Percentiles rank a stretch among this genome's conserved stretches.
These are phyloP conservation scores for Cephus spinipes DNA, from an alignment of 2,888 invertebrate genomes.

Conservation along the genomic window DNA sequence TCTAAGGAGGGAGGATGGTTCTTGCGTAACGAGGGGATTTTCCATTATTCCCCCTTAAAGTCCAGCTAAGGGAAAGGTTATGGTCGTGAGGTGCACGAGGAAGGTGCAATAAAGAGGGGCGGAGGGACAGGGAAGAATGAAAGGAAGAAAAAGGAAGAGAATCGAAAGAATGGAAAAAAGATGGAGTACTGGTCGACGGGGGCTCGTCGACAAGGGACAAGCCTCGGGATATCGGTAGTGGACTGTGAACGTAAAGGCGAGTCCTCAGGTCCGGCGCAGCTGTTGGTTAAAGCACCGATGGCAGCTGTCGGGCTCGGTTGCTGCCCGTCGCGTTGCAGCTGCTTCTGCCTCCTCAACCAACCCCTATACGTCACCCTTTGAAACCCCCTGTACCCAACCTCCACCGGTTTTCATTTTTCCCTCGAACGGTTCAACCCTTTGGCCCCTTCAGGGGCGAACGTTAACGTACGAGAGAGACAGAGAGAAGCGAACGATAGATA, in stretches of 20 bases:
- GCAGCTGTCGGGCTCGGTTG: slow-evolving; percentile 48
- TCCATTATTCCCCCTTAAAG: too few species aligned
- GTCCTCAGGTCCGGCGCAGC: slow-evolving; percentile 46
- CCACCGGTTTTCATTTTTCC: slow-evolving; percentile 10
- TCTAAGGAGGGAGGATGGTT: too few species aligned
- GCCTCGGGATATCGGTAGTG: too few species aligned
- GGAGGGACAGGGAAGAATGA: slow-evolving; percentile 14
- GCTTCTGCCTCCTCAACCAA: slow-evolving; percentile 44
- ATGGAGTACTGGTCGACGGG: slow-evolving; percentile 6
- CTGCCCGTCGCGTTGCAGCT: slow-evolving; percentile 53
- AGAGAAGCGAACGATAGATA: too few species aligned
- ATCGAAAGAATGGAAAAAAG: slow-evolving; percentile 28
- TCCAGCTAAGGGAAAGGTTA: too few species aligned
- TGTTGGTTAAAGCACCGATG: slow-evolving; percentile 63
- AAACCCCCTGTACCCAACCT: slow-evolving; percentile 23
- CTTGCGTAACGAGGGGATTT: too few species aligned
- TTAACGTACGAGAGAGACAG: too few species aligned
- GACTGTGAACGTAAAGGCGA: slow-evolving; percentile 7
- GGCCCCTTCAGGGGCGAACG: too few species aligned
- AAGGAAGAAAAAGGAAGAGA: slow-evolving; percentile 19
- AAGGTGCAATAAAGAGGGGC: slow-evolving; percentile 3
- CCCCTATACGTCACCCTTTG: slow-evolving; percentile 52
- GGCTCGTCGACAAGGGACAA: too few species aligned
- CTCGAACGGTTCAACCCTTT: too few species aligned
- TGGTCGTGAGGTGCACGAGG: too few species aligned